Conservation (phyloP, 2,797 vertebrate species). For the Champsocephalus gunnari region DNA sequence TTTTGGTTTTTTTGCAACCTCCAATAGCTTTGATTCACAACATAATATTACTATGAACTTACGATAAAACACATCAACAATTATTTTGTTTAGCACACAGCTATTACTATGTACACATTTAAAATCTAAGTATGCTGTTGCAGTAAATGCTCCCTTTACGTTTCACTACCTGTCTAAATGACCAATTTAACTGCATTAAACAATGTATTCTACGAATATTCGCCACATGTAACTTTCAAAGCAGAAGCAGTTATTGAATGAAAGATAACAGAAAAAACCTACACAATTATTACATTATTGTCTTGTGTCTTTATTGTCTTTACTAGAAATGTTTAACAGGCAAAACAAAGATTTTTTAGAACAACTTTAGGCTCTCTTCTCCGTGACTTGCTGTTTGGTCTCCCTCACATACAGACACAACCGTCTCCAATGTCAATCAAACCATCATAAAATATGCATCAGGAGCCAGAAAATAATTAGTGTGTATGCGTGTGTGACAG, state of each 20-base stretch:
- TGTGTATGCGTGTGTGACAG: slow-evolving; percentile 3
- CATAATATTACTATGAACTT: not conserved
- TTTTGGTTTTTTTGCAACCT: too few relatives aligned
- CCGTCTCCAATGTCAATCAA: slow-evolving; percentile 58
- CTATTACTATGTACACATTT: not conserved
- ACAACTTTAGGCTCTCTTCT: slow-evolving; percentile 4
- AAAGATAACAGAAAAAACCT: too few relatives aligned
- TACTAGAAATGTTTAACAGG: not conserved
- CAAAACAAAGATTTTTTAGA: not conserved
- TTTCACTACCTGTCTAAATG: not conserved
- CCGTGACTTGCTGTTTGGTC: slow-evolving; percentile 12
- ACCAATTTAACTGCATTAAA: not conserved
- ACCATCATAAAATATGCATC: slow-evolving; percentile 56
- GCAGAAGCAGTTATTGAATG: not conserved
- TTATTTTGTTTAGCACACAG: not conserved
- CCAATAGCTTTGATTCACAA: not conserved
- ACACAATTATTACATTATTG: not conserved
- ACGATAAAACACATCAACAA: not conserved
- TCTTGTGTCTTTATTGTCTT: not conserved
- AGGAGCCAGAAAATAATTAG: slow-evolving; percentile 22
- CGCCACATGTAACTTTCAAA: not conserved
- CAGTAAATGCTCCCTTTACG: not conserved
- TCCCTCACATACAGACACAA: slow-evolving; percentile 14
- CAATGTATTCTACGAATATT: not conserved
- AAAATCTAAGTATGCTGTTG: not conserved